Conservation (phyloP, 2,888 invertebrate species). For the Tetanocera ferruginea region DNA sequence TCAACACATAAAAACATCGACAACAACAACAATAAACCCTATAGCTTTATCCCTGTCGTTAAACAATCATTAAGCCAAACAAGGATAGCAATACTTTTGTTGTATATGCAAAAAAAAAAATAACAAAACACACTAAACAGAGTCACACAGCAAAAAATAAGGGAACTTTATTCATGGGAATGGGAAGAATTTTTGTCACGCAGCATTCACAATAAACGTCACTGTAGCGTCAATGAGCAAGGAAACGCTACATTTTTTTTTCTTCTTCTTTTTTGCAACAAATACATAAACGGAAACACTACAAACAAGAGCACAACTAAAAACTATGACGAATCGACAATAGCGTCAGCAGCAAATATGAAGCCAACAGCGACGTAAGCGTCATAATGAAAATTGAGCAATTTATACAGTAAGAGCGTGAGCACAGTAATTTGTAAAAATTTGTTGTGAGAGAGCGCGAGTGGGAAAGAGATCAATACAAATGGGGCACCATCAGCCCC, state of each 20-base stretch:
- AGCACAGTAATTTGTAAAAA: neutral
- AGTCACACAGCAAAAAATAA: too few species aligned
- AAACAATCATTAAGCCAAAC: too few species aligned
- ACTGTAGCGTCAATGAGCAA: neutral
- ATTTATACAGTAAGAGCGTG: neutral
- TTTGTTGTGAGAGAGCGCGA: neutral
- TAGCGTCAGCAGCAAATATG: neutral
- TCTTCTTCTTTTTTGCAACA: too few species aligned
- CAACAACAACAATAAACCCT: neutral
- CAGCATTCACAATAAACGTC: too few species aligned
- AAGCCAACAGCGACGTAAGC: neutral
- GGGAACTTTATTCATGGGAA: too few species aligned
- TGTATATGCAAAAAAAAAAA: too few species aligned
- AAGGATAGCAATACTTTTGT: too few species aligned
- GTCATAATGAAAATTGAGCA: neutral
- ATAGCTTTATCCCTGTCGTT: neutral
- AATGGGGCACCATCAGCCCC: neutral
- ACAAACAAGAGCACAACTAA: neutral
- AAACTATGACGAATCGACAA: slow-evolving; percentile 1
- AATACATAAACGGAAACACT: too few species aligned
- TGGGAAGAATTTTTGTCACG: too few species aligned
- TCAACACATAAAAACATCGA: neutral
- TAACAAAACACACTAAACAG: too few species aligned
- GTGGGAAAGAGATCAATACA: neutral
- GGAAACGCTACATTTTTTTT: neutral